Conservation (phyloP, 2,888 invertebrate species). For the Elgonia sp. region DNA sequence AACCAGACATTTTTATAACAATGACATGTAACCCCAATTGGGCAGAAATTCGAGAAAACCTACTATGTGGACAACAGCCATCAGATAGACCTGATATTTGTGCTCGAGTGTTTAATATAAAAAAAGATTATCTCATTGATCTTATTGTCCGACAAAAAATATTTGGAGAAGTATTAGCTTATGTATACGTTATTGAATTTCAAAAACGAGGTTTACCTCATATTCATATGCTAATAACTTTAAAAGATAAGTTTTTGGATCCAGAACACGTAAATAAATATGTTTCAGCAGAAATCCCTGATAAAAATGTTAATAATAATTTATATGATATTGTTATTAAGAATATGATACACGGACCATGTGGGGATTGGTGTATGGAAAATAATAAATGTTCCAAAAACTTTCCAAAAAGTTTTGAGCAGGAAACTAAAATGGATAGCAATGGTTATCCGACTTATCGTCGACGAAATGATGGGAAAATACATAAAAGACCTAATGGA, state of each 20-base stretch:
- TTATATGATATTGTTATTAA: slow-evolving; percentile 1
- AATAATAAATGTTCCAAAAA: slow-evolving; percentile 7
- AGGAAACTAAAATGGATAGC: too few species aligned
- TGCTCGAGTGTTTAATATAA: neutral
- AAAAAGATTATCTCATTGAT: neutral
- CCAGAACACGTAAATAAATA: too few species aligned
- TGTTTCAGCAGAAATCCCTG: too few species aligned
- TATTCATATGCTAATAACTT: neutral
- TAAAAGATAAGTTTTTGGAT: neutral
- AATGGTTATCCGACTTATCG: too few species aligned
- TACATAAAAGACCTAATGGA: neutral
- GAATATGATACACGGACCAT: slow-evolving; percentile 4
- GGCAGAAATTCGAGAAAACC: neutral
- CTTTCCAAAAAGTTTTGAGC: neutral
- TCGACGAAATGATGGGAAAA: neutral
- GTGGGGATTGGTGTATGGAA: slow-evolving; percentile 2
- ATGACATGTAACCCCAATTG: slow-evolving; percentile 8
- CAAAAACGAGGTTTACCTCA: neutral
- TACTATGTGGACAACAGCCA: neutral
- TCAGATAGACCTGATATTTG: slow-evolving; percentile 7
- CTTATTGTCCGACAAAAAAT: neutral
- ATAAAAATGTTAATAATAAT: neutral
- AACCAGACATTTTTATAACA: neutral
- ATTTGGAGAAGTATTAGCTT: neutral
- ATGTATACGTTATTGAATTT: neutral